These are phyloP conservation scores for Hippocampus zosterae DNA, from an alignment of 2,113 vertebrate species.

Conservation along the genomic window DNA sequence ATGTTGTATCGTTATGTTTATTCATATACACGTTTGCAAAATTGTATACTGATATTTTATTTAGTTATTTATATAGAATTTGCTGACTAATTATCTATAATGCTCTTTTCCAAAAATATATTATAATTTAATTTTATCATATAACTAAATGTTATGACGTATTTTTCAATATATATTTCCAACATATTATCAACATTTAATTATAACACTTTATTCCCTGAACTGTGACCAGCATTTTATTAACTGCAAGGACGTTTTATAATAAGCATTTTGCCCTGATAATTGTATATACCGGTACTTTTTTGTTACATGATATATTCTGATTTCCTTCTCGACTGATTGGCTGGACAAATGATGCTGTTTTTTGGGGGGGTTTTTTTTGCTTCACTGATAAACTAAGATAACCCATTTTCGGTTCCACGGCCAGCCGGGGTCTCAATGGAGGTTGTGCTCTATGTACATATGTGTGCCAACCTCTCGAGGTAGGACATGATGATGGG, in stretches of 20 bases:
- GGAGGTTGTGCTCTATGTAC: too few relatives aligned
- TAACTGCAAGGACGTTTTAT: not conserved
- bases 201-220: not conserved
- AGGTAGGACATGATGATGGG: slow-evolving; percentile 95
- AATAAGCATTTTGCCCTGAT: not conserved
- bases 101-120: too few relatives aligned
- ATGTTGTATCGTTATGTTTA: too few relatives aligned
- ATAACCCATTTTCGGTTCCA: not conserved
- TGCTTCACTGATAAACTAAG: not conserved
- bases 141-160: not conserved
- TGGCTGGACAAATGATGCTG: not conserved
- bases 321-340: not conserved
- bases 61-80: too few relatives aligned
- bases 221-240: not conserved
- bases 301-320: not conserved
- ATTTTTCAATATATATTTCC: too few relatives aligned
- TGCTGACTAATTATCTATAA: too few relatives aligned
- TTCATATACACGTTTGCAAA: too few relatives aligned
- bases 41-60: too few relatives aligned
- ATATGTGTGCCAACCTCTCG: slow-evolving; percentile 83
- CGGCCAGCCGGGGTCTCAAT: not conserved
- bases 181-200: too few relatives aligned
- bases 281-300: not conserved
- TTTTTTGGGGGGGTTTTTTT: too few relatives aligned
- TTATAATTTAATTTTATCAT: not conserved